Percentiles rank a stretch among this genome's conserved stretches.
Conservation (phyloP, 2,113 vertebrate species). For the Sminthopsis crassicaudata region DNA sequence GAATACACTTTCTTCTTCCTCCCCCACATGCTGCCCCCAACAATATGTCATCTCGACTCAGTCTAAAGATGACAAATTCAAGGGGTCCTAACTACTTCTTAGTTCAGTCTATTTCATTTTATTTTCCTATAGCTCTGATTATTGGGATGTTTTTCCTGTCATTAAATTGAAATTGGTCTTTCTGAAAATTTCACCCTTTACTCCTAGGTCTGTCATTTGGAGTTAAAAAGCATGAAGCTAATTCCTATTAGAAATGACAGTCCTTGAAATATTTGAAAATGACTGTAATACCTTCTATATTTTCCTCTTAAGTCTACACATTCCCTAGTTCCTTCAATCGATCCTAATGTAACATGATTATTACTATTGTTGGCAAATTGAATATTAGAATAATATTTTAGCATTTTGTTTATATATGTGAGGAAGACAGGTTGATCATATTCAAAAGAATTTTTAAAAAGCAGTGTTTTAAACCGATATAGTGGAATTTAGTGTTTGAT, state of each 20-base stretch:
- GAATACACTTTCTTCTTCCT: background rate
- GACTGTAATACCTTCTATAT: background rate
- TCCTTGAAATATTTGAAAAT: background rate
- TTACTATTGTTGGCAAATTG: conserved; percentile 4
- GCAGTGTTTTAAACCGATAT: conserved; percentile 68
- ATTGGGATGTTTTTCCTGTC: background rate
- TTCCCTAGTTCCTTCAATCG: background rate
- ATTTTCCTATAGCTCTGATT: background rate
- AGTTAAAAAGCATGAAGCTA: background rate
- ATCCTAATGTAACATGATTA: background rate
- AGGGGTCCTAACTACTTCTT: background rate
- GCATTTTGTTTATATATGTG: conserved; percentile 56
- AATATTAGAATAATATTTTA: conserved; percentile 55
- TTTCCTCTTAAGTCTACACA: background rate
- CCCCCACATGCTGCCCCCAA: background rate
- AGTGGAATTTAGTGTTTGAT: conserved; percentile 76
- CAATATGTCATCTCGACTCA: background rate
- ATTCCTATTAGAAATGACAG: background rate
- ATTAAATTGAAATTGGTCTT: background rate
- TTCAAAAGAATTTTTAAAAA: conserved; percentile 57
- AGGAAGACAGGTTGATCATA: conserved; percentile 29
- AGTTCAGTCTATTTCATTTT: background rate
- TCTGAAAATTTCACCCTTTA: background rate
- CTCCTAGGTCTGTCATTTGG: background rate
- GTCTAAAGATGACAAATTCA: background rate